Conservation (phyloP, 2,888 invertebrate species). For the Drosophila falleni region DNA sequence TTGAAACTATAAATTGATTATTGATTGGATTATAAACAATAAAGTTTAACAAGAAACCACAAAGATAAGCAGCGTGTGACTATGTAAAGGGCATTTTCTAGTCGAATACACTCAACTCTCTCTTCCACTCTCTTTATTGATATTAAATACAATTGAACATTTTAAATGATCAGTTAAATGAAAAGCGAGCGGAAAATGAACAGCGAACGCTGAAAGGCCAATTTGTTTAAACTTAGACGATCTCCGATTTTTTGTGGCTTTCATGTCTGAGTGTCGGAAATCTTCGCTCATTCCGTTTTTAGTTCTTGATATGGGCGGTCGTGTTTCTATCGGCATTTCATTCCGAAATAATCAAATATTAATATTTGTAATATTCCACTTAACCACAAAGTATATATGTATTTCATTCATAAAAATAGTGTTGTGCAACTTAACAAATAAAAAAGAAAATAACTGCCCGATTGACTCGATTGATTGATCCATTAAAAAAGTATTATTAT, state of each 20-base stretch:
- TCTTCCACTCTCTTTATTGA: conserved; percentile 1
- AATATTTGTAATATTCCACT: background rate
- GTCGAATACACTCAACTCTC: background rate
- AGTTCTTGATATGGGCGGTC: conserved; percentile 40
- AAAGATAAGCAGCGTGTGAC: background rate
- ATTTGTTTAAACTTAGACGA: conserved; percentile 32
- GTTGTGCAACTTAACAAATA: conserved; percentile 15
- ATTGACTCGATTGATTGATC: conserved; percentile 11
- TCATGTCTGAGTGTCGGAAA: conserved; percentile 14
- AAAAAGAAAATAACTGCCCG: background rate
- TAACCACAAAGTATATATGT: background rate
- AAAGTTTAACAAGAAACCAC: background rate
- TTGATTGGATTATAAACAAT: background rate
- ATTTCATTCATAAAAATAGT: conserved; percentile 9
- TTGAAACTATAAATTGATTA: background rate
- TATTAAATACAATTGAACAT: conserved; percentile 23
- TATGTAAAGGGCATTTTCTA: background rate
- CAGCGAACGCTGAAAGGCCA: conserved; percentile 20
- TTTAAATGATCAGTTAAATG: conserved; percentile 23
- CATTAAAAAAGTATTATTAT: conserved; percentile 2
- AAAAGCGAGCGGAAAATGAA: conserved; percentile 41
- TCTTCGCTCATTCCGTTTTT: conserved; percentile 34
- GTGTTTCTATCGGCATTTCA: conserved; percentile 16
- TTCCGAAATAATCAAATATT: conserved; percentile 15
- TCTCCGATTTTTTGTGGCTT: conserved; percentile 27